Percentiles rank a stretch among this genome's conserved stretches.
Conservation (phyloP, 1,140 invertebrate species). For the Zaprionus nigranus region DNA sequence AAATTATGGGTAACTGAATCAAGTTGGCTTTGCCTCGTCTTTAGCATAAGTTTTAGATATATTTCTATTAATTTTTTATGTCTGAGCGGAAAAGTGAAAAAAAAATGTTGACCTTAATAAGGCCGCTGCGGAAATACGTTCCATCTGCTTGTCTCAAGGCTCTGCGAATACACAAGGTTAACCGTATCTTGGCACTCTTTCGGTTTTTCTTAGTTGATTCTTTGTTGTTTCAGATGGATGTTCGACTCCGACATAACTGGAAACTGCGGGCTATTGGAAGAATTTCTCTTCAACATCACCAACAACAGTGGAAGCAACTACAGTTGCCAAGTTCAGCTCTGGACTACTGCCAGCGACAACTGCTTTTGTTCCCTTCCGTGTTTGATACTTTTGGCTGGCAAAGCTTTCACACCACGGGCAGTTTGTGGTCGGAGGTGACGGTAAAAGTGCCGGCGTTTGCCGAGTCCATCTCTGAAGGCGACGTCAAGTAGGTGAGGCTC, state of each 20-base stretch:
- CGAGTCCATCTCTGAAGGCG: conserved; percentile 99
- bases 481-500: conserved; percentile 89
- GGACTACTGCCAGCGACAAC: background rate
- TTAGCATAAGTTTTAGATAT: conserved; percentile 2
- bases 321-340: background rate
- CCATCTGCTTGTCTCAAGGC: conserved; percentile 50
- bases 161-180: conserved; percentile 67
- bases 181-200: conserved; percentile 3
- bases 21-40: background rate
- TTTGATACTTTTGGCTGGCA: conserved; percentile 28
- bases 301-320: background rate
- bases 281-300: background rate
- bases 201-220: background rate
- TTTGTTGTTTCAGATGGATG: conserved; percentile 46
- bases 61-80: background rate
- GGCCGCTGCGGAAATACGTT: conserved; percentile 42
- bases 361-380: too few relatives aligned
- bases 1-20: background rate
- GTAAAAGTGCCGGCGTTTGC: conserved; percentile 96
- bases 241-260: conserved; percentile 51
- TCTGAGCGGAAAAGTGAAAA: conserved; percentile 6
- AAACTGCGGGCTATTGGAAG: conserved; percentile 16
- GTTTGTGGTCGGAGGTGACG: conserved; percentile 85
- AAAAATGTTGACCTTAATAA: conserved; percentile 57
- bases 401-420: conserved; percentile 64